A percentile compares a stretch with the other conserved stretches of the same genome.
Conservation (phyloP, 2,797 vertebrate species). For the Tenualosa thibaudeaui region DNA sequence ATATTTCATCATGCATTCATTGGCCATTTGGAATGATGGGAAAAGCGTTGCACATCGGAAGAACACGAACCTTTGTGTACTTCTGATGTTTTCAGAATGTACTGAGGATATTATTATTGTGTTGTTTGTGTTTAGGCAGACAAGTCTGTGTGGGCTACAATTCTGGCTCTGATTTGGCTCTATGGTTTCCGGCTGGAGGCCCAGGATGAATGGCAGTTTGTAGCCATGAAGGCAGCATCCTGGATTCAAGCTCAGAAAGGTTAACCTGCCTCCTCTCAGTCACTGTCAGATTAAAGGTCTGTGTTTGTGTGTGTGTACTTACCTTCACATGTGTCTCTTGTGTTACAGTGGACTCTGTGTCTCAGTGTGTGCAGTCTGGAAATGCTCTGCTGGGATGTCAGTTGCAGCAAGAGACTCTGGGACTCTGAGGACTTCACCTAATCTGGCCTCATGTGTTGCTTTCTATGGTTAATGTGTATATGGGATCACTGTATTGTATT, state of each 20-base stretch:
- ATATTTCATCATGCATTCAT: too few relatives aligned
- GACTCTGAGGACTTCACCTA: constrained; percentile 44
- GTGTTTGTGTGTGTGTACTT: background rate
- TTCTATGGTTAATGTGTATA: too few relatives aligned
- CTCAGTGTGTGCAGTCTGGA: constrained; percentile 58
- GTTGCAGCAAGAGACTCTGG: constrained; percentile 51
- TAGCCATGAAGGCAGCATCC: constrained; percentile 72
- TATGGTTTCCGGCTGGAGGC: constrained; percentile 57
- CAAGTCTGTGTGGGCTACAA: constrained; percentile 72
- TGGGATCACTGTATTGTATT: too few relatives aligned
- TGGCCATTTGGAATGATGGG: too few relatives aligned
- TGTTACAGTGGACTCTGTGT: constrained; percentile 47
- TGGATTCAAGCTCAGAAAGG: constrained; percentile 71
- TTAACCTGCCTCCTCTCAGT: background rate
- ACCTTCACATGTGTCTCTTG: background rate
- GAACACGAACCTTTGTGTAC: too few relatives aligned
- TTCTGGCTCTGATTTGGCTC: constrained; percentile 80
- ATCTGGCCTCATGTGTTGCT: too few relatives aligned
- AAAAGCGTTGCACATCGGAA: too few relatives aligned
- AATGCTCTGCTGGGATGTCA: constrained; percentile 56
- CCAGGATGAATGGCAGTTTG: constrained; percentile 75
- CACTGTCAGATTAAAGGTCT: background rate
- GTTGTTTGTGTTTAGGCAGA: constrained; percentile 46
- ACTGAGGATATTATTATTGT: too few relatives aligned
- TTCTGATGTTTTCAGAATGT: too few relatives aligned